A percentile compares a stretch with the other conserved stretches of the same genome.
Evolutionary conservation across 2,888 invertebrate species (phyloP).

Genomic region (Cryptocephalus primarius): DNA sequence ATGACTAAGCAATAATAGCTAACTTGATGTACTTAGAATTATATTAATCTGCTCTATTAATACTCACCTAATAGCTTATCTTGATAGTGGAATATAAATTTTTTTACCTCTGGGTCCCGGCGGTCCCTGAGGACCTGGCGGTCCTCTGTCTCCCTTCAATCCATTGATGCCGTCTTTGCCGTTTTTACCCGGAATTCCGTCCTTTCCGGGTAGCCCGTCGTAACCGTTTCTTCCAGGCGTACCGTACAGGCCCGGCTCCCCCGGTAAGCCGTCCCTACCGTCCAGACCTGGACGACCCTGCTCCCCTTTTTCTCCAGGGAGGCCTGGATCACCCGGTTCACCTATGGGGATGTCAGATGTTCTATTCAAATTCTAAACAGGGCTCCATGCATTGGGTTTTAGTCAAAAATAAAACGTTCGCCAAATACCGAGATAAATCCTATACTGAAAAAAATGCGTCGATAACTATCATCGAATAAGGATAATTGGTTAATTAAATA

Average conservation of each 20-base stretch:
- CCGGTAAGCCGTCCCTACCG: slow-evolving; percentile 81
- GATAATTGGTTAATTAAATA: too few species aligned
- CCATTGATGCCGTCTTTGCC: slow-evolving; percentile 55
- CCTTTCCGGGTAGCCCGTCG: slow-evolving; percentile 57
- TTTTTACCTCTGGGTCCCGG: slow-evolving; percentile 54
- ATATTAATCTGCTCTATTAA: too few species aligned
- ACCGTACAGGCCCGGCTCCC: slow-evolving; percentile 82
- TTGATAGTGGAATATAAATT: too few species aligned
- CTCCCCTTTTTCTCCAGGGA: slow-evolving; percentile 45
- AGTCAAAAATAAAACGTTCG: too few species aligned
- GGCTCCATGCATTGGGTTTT: neutral
- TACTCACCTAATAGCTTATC: too few species aligned
- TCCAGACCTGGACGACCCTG: slow-evolving; percentile 66
- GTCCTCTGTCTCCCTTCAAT: slow-evolving; percentile 54
- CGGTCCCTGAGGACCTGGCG: slow-evolving; percentile 61
- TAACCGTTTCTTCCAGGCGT: slow-evolving; percentile 76
- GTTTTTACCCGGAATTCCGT: slow-evolving; percentile 65
- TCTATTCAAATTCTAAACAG: neutral
- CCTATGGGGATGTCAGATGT: too few species aligned
- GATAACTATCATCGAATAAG: too few species aligned
- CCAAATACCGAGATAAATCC: too few species aligned
- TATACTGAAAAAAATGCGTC: too few species aligned
- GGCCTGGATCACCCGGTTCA: slow-evolving; percentile 19
- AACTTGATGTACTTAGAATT: too few species aligned
- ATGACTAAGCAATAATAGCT: too few species aligned